A percentile compares a stretch with the other conserved stretches of the same genome.
Evolutionary conservation across 2,888 invertebrate species (phyloP).

Genomic region (Himalopsyche kuldschensis): DNA sequence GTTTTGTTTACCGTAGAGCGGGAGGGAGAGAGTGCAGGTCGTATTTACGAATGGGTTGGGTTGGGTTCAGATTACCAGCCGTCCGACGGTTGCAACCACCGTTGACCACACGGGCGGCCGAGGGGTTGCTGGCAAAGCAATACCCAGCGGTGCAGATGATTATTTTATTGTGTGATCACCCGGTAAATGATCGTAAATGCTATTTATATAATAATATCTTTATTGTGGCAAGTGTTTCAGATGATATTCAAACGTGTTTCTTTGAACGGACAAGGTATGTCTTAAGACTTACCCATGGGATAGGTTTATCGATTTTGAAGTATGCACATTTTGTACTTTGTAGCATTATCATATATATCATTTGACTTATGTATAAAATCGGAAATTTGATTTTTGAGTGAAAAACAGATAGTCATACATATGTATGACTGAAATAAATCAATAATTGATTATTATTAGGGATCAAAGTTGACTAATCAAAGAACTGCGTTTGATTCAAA

Average conservation of each 20-base stretch:
- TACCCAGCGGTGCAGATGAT: conserved; percentile 21
- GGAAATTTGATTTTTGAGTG: too few relatives aligned
- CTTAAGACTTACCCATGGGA: background rate
- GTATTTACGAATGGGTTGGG: background rate
- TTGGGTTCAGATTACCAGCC: background rate
- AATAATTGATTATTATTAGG: too few relatives aligned
- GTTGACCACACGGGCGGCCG: background rate
- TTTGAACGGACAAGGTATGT: too few relatives aligned
- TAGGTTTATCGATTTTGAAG: background rate
- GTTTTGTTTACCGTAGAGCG: background rate
- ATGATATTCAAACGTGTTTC: background rate
- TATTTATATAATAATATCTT: background rate
- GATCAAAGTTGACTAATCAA: too few relatives aligned
- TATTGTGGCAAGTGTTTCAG: background rate
- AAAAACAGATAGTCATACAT: too few relatives aligned
- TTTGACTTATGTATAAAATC: too few relatives aligned
- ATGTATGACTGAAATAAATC: too few relatives aligned
- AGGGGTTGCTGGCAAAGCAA: background rate
- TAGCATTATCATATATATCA: too few relatives aligned
- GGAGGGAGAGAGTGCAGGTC: background rate
- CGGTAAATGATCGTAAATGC: background rate
- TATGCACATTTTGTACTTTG: too few relatives aligned
- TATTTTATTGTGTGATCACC: conserved; percentile 15
- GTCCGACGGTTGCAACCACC: background rate
- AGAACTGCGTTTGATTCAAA: too few relatives aligned